Base-by-base conservation (phyloP, 2,797 vertebrate species). In the Euphonia xanthogaster region DNA sequence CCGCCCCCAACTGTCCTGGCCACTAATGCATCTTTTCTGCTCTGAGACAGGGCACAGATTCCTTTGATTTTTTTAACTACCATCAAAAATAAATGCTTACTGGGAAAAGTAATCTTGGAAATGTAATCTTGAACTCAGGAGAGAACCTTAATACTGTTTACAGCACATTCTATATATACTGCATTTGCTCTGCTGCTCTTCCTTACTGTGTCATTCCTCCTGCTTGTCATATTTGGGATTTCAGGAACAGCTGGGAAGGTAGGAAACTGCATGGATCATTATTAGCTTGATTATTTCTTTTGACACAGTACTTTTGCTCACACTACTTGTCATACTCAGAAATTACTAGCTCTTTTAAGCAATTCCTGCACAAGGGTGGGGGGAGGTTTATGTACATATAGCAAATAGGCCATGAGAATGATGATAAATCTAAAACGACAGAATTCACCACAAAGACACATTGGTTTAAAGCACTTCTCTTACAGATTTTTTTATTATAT, bases 321-420 rank as follows among this genome's bases (percentile, higher is more conserved):
- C 45, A 60, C 33, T 55, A 8, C 18, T 39, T 86, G 35, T 58
- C 54, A 33, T 55, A 62, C 13, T 58, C 19, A 44, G 42, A 75
- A 76, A 65, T 57, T 60, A 51, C 31, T n/a, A 86, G 30, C 16
- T 63, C 35, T 79, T 79, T 39, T 33, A 37, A 94, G 51, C 44
- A 63, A 37, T 22, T 60, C n/a, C 27, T 62, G 61, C 61, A 31
- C 10, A 39, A 57, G 25, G 4, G 17, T 24, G 10, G 2, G 12
- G 17, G 12, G 0, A 0, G 0, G 1, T 23, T 74, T 27, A 54
- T 2, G 5, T 35, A 62, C 31, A 39, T 15, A 50, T 14, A 92
- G 12, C 47, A 85, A 65, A 60, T 2, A 62, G 48, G 39, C 11
- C 31, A 3, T 17, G 27, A 84, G 48, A 65, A 67, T 6, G 10